A percentile compares a stretch with the other conserved stretches of the same genome.
Evolutionary conservation across 2,888 invertebrate genomes (phyloP).

Genomic region (Drosophila merina): DNA sequence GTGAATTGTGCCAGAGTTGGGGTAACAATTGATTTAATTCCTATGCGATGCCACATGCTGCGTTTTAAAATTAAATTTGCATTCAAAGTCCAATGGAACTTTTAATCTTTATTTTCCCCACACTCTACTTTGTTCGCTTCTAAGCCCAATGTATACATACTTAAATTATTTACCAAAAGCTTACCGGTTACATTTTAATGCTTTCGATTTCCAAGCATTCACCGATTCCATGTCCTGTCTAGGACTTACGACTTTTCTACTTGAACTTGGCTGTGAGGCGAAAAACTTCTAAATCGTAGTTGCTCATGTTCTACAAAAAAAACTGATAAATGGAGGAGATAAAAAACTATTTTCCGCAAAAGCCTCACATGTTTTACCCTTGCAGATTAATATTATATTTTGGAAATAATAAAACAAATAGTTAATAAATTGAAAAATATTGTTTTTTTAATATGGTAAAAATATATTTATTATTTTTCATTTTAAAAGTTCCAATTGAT

Average conservation of each 20-base stretch:
- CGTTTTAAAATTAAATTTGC: conserved; percentile 58
- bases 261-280: conserved; percentile 62
- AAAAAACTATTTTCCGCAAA: background rate
- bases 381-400: background rate
- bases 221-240: conserved; percentile 24
- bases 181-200: conserved; percentile 46
- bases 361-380: background rate
- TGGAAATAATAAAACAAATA: no score
- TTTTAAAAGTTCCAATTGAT: no score
- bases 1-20: conserved; percentile 42
- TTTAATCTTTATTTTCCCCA: conserved; percentile 7
- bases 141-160: conserved; percentile 54
- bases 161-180: conserved; percentile 63
- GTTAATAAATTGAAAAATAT: no score
- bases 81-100: conserved; percentile 34
- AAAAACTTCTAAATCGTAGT: conserved; percentile 46
- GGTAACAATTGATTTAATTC: conserved; percentile 43
- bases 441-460: no score
- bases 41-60: conserved; percentile 47
- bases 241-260: conserved; percentile 66
- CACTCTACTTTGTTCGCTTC: background rate
- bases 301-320: conserved; percentile 6
- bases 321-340: no score
- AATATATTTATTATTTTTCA: no score
- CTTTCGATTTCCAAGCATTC: conserved; percentile 16